Evolutionary conservation across 2,888 invertebrate species (phyloP), one percentile per base, ranked within the genome.

Genomic region (Melipona bicolor): DNA sequence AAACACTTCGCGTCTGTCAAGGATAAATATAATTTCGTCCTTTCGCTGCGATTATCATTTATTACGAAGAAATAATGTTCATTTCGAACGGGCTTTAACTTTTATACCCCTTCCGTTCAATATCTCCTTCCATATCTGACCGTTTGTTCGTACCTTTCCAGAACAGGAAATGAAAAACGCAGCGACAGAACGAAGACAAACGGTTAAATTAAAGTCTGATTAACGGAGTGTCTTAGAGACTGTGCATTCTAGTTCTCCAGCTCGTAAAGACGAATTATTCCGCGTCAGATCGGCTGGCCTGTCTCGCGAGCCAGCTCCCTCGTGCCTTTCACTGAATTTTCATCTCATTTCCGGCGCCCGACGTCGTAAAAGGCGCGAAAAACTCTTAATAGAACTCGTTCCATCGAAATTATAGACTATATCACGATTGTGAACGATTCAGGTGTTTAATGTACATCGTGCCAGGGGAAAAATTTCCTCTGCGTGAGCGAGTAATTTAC

Each of bases 161-260:
- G 11, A 27, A 17, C 54, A n/a, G 72, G 61, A 81, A 74, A 73
- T 81, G 81, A 80, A 65, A 83, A 81, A 81, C 81, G 67, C 75
- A 81, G 81, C 72, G 68, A 68, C 67, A 62, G 62, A 82, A 71
- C 68, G 68, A 36, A 62, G 71, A 69, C 76, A 68, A 65, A 27
- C 83, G 49, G 72, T 64, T 65, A 61, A 78, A 83, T 83, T 73
- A 83, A 84, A 84, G 83, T 77, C 73, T 83, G 83, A 83, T 83
- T 74, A 83, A 84, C 77, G 32, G 54, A 50, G 71, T 64, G 56
- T 50, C 77, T 73, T 59, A n/a, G 15, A 27, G 61, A 21, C 81
- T 65, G 64, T 70, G 36, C 50, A 56, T 68, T 77, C 50, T 54
- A 52, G 27, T 64, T 24, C 70, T 61, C 27, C 61, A 59, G 15